Evolutionary conservation across 2,888 invertebrate genomes (phyloP).

Genomic region (Tenthredo notha): DNA sequence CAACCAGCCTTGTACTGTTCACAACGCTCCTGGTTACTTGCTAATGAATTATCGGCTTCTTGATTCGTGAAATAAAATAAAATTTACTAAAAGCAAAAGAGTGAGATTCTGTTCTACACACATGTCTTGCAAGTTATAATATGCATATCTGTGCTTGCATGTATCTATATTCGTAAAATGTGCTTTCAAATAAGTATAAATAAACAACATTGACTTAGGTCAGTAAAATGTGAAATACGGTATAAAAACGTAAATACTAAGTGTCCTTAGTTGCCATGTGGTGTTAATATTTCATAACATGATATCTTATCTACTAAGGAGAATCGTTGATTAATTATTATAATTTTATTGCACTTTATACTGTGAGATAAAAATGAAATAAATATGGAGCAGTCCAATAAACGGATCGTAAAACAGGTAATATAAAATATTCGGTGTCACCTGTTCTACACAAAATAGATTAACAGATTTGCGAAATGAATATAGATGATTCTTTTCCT

Average conservation of each 20-base stretch:
- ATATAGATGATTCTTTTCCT: neutral
- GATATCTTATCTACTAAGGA: neutral
- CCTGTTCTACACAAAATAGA: neutral
- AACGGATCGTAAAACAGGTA: conserved; percentile 61
- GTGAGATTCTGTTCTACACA: neutral
- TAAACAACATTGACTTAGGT: conserved; percentile 30
- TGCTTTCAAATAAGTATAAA: conserved; percentile 25
- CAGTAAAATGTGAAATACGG: conserved; percentile 26
- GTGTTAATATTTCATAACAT: conserved; percentile 6
- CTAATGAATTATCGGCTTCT: neutral
- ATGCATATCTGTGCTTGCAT: neutral
- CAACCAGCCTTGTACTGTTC: conserved; percentile 47
- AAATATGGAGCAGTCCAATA: conserved; percentile 58
- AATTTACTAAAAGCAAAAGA: neutral
- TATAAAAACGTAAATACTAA: conserved; percentile 19
- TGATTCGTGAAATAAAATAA: neutral
- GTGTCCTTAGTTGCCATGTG: conserved; percentile 8
- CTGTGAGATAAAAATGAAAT: conserved; percentile 39
- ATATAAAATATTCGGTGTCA: conserved; percentile 26
- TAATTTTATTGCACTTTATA: neutral
- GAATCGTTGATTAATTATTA: neutral
- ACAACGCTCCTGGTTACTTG: conserved; percentile 27
- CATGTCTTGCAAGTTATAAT: neutral
- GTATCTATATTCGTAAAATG: neutral
- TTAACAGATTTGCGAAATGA: neutral